Base-by-base conservation (phyloP, 2,113 vertebrate genomes). In the Istiophorus platypterus region DNA sequence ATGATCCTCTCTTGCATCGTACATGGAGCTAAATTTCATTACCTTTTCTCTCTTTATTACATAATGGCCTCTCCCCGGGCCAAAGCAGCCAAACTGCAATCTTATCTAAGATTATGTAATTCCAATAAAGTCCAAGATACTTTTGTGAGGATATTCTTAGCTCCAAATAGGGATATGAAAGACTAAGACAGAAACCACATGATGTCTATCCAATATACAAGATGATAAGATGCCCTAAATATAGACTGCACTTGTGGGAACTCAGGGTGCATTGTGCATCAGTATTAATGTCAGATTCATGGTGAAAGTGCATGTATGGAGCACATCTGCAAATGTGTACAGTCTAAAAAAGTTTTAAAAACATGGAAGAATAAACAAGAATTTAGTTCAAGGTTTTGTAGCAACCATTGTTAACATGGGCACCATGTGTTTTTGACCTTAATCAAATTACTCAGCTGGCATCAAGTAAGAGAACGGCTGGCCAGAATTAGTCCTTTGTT, bases 91-190 rank as follows among this genome's bases (percentile, higher is more conserved):
- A 75, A 86, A 87, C 69, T 70, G 81, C 51, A 92, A 84, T 78
- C 85, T 89, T 83, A 92, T 91, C 88, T 78, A 37, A 75, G 71
- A 88, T 91, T 85, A 87, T 89, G 86, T 89, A 76, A 92, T 83
- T 81, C 73, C 85, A 81, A 88, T 82, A 73, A 86, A 91, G 76
- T 74, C 75, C 12, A 24, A 61, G 49, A 58, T 81, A 26, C 45
- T 67, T 80, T 51, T 69, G 57, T 80, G 65, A 73, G 77, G 70
- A 18, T 80, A 82, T 73, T 82, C 80, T 68, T 77, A 49, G 68
- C 71, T 85, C 85, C 79, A 86, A 85, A 85, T 76, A 81, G 51
- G 81, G 77, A 88, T 65, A 76, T 81, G 66, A 83, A 79, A 82
- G 69, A 77, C 70, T 71, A 45, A 61, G 79, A 70, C 64, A 27